A percentile compares a stretch with the other conserved stretches of the same genome.
Conservation (phyloP, 2,113 vertebrate species). For the Piaya cayana region DNA sequence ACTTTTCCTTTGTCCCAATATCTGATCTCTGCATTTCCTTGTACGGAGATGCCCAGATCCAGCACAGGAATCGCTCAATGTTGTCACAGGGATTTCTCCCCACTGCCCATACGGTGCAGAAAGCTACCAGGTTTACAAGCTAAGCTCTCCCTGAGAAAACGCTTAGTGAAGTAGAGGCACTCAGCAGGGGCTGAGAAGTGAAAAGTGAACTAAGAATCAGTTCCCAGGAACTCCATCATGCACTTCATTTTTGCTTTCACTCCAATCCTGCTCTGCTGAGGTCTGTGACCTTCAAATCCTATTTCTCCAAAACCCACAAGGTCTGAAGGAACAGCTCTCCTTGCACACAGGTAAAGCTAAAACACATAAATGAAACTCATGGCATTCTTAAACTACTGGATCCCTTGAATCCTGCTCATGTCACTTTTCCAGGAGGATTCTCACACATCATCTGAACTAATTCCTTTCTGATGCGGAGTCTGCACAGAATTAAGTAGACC, state of each 20-base stretch:
- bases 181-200: neutral
- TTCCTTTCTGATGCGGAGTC: neutral
- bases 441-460: neutral
- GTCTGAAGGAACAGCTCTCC: neutral
- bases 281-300: neutral
- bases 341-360: neutral
- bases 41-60: neutral
- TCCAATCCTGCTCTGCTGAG: neutral
- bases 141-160: neutral
- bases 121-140: neutral
- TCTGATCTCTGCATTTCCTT: neutral
- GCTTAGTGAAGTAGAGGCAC: neutral
- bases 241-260: neutral
- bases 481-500: neutral
- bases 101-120: neutral
- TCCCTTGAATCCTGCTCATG: neutral
- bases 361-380: neutral
- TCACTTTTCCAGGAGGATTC: neutral
- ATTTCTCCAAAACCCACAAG: neutral
- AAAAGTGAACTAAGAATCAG: rapidly evolving
- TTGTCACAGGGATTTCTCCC: neutral
- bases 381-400: neutral
- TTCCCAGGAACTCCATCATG: neutral
- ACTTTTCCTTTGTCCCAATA: neutral
- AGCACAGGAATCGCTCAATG: neutral